phyloP scores from a whole-genome alignment of 30 jellyfish, hydroid and myxozoan species.

The Aurelia sp. region DNA sequence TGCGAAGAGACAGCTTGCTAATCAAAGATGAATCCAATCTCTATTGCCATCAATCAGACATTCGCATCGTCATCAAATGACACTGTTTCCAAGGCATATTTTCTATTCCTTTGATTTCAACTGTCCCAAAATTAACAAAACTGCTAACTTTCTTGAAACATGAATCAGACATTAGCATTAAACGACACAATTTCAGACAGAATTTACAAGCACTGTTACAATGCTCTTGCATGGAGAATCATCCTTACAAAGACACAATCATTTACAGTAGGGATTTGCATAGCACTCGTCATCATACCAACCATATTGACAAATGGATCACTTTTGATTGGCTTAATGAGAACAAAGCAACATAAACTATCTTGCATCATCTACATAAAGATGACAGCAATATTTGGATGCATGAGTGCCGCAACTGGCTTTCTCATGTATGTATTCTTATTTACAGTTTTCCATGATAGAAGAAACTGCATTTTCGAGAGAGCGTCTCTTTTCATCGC shows the following conservation, averaged over 20 bases:
- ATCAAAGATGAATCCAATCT: too few relatives aligned
- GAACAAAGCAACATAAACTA: conserved; percentile 1
- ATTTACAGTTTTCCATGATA: conserved; percentile 25
- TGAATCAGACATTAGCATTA: too few relatives aligned
- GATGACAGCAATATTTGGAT: conserved; percentile 21
- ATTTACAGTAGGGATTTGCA: conserved; percentile 8
- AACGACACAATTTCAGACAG: too few relatives aligned
- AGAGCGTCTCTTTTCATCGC: not conserved
- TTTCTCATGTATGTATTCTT: conserved; percentile 29
- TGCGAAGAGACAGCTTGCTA: too few relatives aligned
- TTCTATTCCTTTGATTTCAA: too few relatives aligned
- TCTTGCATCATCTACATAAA: conserved; percentile 15
- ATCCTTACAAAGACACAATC: conserved; percentile 31
- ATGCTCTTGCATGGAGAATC: conserved; percentile 45
- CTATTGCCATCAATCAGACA: too few relatives aligned
- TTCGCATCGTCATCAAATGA: too few relatives aligned
- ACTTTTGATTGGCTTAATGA: conserved; percentile 2
- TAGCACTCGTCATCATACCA: conserved; percentile 28
- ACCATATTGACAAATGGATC: conserved; percentile 22
- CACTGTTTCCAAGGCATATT: too few relatives aligned
- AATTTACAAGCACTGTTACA: not conserved
- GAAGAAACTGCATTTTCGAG: conserved; percentile 20
- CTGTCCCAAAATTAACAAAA: too few relatives aligned
- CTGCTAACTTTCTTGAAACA: too few relatives aligned
- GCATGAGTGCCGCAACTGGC: conserved; percentile 21